Percentiles rank a stretch among this genome's conserved stretches.
These are phyloP conservation scores for Nymphalis c-album DNA, from an alignment of 2,888 invertebrate species.

Conservation along the genomic window DNA sequence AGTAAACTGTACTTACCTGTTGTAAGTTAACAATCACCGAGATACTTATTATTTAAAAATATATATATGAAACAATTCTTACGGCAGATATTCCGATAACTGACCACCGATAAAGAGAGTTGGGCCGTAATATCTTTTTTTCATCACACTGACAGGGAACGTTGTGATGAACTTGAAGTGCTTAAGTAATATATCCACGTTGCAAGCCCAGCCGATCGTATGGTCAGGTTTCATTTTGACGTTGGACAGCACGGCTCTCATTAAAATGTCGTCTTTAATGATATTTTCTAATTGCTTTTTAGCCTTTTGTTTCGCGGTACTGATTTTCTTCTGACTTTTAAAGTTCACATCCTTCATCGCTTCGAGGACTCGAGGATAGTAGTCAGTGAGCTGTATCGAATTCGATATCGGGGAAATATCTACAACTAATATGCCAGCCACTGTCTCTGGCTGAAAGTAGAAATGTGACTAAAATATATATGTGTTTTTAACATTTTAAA, in stretches of 20 bases:
- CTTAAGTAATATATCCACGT: constrained; percentile 85
- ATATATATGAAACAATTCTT: constrained; percentile 46
- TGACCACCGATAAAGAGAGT: constrained; percentile 92
- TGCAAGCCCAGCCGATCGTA: constrained; percentile 86
- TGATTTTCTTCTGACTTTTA: constrained; percentile 47
- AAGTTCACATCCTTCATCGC: constrained; percentile 62
- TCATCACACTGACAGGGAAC: constrained; percentile 79
- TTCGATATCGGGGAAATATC: constrained; percentile 85
- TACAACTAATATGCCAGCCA: constrained; percentile 83
- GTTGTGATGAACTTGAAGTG: constrained; percentile 83
- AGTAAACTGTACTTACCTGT: background rate
- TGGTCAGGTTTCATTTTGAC: constrained; percentile 68
- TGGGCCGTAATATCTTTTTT: constrained; percentile 81
- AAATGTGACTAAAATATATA: background rate
- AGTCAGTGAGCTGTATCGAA: constrained; percentile 74
- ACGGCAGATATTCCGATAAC: constrained; percentile 90
- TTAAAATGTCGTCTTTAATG: constrained; percentile 78
- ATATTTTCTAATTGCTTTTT: constrained; percentile 50
- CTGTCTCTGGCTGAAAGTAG: constrained; percentile 72
- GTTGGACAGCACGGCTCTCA: constrained; percentile 78
- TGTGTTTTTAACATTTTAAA: too few relatives aligned
- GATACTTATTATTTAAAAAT: background rate
- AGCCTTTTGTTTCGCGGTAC: constrained; percentile 49
- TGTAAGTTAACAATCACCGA: background rate
- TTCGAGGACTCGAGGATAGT: constrained; percentile 82